Conservation (phyloP, 1,140 invertebrate genomes). For the Brachionus sp. region DNA sequence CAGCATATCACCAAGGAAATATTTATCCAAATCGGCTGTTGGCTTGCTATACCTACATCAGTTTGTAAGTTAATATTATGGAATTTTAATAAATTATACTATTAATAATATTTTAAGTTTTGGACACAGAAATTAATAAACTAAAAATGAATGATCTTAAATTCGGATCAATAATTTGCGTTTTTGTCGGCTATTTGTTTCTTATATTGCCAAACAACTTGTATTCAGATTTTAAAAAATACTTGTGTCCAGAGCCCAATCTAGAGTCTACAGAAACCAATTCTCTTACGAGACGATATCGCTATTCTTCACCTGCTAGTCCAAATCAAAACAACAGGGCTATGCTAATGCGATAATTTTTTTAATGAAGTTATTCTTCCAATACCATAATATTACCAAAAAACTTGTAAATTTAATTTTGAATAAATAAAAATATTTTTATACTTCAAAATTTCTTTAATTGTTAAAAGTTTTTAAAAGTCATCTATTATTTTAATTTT, state of each 20-base stretch:
- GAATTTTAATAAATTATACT: too few relatives aligned
- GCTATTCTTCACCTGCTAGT: slow-evolving; percentile 16
- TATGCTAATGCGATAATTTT: not conserved
- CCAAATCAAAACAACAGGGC: not conserved
- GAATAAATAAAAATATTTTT: too few relatives aligned
- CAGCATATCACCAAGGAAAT: not conserved
- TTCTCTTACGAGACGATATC: slow-evolving; percentile 18
- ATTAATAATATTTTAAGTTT: not conserved
- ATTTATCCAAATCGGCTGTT: slow-evolving; percentile 29
- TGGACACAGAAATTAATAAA: slow-evolving; percentile 4
- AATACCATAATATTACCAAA: not conserved
- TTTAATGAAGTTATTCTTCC: not conserved
- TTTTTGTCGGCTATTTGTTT: slow-evolving; percentile 11
- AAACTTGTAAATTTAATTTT: not conserved
- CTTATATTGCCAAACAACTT: slow-evolving; percentile 18
- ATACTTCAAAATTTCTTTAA: too few relatives aligned
- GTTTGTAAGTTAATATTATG: not conserved
- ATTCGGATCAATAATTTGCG: slow-evolving; percentile 20
- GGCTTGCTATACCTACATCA: not conserved
- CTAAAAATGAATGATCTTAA: slow-evolving; percentile 7
- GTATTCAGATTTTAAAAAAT: slow-evolving; percentile 30
- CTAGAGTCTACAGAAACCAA: not conserved
- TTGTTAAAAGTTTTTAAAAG: too few relatives aligned
- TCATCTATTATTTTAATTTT: too few relatives aligned
- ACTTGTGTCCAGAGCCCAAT: not conserved